Conservation (phyloP, 2,797 vertebrate species). For the Gallirallus australis region DNA sequence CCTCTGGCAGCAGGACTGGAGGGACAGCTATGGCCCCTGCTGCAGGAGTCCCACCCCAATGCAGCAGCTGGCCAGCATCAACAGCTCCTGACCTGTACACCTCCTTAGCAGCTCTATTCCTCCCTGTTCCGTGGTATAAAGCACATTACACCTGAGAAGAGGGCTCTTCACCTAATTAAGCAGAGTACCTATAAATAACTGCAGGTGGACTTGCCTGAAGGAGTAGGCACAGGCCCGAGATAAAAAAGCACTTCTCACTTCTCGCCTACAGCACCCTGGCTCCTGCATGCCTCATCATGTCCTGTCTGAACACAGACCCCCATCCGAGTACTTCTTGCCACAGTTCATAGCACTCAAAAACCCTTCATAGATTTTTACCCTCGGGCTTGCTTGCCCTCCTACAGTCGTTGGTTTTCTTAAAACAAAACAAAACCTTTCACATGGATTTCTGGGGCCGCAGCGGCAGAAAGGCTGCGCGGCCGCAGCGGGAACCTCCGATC, state of each 20-base stretch:
- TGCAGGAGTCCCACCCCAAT: background rate
- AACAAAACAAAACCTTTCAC: too few relatives aligned
- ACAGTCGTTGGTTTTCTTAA: accelerated
- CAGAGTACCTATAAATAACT: background rate
- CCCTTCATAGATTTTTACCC: accelerated
- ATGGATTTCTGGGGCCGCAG: accelerated
- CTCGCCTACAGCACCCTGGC: accelerated
- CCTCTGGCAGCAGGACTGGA: background rate
- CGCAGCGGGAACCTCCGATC: background rate
- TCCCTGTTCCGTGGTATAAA: accelerated
- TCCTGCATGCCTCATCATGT: background rate
- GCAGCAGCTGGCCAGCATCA: background rate
- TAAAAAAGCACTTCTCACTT: background rate
- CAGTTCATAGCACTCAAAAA: background rate
- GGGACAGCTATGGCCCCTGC: background rate
- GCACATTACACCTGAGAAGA: background rate
- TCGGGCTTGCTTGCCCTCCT: too few relatives aligned
- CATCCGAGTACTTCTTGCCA: accelerated
- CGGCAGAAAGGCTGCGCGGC: accelerated
- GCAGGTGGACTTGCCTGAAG: background rate
- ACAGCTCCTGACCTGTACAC: background rate
- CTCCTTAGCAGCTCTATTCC: background rate
- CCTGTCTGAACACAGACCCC: background rate
- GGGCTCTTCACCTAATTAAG: background rate
- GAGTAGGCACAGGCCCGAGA: background rate